phyloP scores from a whole-genome alignment of 1,140 invertebrate species.

The Orchestia grillus region DNA sequence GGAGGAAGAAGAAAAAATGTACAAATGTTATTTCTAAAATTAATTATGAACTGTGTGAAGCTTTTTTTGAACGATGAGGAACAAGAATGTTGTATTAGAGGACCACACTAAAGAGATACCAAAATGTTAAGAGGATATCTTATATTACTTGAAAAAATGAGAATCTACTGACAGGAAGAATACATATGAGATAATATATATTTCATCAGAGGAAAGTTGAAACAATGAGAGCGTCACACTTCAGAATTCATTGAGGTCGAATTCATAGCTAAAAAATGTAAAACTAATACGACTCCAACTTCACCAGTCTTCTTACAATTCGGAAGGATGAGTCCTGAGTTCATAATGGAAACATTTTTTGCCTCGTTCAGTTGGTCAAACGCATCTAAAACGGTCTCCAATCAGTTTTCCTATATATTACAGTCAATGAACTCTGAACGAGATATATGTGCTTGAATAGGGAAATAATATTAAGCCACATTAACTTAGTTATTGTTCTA shows the following conservation, averaged over 20 bases:
- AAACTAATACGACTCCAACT: not conserved
- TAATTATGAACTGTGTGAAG: not conserved
- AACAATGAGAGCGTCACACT: not conserved
- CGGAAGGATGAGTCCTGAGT: not conserved
- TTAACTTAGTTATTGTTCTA: no score
- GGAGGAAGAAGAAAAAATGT: conserved; percentile 35
- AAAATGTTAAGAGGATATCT: not conserved
- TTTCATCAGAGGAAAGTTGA: not conserved
- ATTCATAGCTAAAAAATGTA: not conserved
- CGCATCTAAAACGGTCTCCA: no score
- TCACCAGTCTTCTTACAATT: not conserved
- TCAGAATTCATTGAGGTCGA: not conserved
- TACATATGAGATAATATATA: not conserved
- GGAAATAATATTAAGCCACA: no score
- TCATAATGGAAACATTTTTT: no score
- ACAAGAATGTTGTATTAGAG: not conserved
- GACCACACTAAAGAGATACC: not conserved
- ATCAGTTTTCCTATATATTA: no score
- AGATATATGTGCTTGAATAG: no score
- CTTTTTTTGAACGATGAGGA: not conserved
- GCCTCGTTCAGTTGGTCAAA: no score
- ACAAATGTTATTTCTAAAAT: conserved; percentile 25
- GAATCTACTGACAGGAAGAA: not conserved
- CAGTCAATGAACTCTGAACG: no score
- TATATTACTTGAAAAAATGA: not conserved